Evolutionary conservation across 1,140 invertebrate genomes (phyloP), one percentile per base, ranked within the genome.

Genomic region (Dysdera silvatica): DNA sequence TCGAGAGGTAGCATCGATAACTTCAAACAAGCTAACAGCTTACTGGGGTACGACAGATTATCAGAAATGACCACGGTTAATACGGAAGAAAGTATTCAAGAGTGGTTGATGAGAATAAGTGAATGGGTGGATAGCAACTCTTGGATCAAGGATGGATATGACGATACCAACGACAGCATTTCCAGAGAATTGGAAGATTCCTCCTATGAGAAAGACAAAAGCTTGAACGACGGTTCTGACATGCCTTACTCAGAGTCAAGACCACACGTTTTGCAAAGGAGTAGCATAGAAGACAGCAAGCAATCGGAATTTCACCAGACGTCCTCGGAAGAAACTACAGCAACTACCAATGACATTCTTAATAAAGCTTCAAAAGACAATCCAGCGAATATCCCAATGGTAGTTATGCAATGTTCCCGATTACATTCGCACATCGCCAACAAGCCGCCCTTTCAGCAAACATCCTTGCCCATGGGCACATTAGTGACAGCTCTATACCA

Each of bases 401-500:
- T 89, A 2, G 75, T 89, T 29, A 84, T 86, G 35, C 85, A 84
- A 45, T 82, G 85, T 0, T 87, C 83, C 47, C 81, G 84, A 0
- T 74, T 89, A 8, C 88, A 88, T 18, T 58, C 62, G 4, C 72
- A 85, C 87, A 71, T 88, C 85, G 0, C 33, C 5, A 33, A 54
- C 18, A 54, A 61, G 12, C 52, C 52, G 2, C 51, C 63, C 18
- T 48, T 33, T 12, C 32, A 47, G 20, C 61, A 67, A 14, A 41
- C 69, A 1, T 62, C 53, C 0, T 71, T 90, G 53, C 86, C 87
- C 0, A 75, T 89, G 48, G 87, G 88, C 8, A 89, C 87, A 72
- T 86, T 90, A 3, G 86, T 90, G 0, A 90, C 89, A 71, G 87
- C 87, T 0, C 83, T 89, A 6, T 90, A 89, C 37, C 73, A 88